Base-by-base conservation (phyloP, 1,140 invertebrate species). In the Pteromalus puparum region DNA sequence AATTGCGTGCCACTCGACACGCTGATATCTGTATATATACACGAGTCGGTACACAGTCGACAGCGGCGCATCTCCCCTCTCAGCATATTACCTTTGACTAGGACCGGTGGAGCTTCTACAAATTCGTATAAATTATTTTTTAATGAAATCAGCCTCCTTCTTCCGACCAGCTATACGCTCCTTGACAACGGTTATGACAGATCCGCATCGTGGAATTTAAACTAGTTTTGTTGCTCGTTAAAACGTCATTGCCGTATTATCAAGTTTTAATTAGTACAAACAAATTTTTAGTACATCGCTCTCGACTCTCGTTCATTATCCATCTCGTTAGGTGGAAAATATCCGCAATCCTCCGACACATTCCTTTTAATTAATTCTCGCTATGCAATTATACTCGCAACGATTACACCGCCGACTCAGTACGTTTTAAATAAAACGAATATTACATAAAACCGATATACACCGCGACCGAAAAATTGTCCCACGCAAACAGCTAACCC, bases 91-190 rank as follows among this genome's bases (percentile, higher is more conserved):
- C 87, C 87, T 88, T 88, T 89, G 87, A 87, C 86, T 87, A 83
- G 83, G 21, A 46, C n/a, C 13, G 46, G 15, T 9, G 42, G 5
- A 18, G 65, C 65, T 10, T 1, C 73, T 5, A 24, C 34, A 84
- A 83, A 87, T 86, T 87, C 85, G 83, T 86, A 87, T 87, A 87
- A 87, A 87, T 87, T 86, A 87, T 88, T 88, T 89, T 34, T 89
- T 88, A 88, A 89, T 87, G 86, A 87, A 89, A 87, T 86, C 82
- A 76, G 42, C 67, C 53, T 73, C 42, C 38, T 12, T 38, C 30
- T 61, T 6, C 28, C 61, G 30, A 5, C 61, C 73, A 38, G 24
- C 53, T 61, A 72, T 34, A 5, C 30, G 6, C 4, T 5, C 30
- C 30, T 30, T 0, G 30, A 34, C 30, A 34, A 34, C 30, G 30